Evolutionary conservation across 2,113 vertebrate species (phyloP).

Genomic region (Xenopus tropicalis): UCB_Xtro_10.0 CM004447.2:5984501-5985000

Average conservation of each 20-base stretch:
- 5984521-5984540: constrained; percentile 51
- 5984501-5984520: too few relatives aligned
- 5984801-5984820: too few relatives aligned
- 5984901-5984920: too few relatives aligned
- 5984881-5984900: too few relatives aligned
- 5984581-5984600: constrained; percentile 61
- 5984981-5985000: too few relatives aligned
- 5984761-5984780: constrained; percentile 17
- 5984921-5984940: too few relatives aligned
- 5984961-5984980: too few relatives aligned
- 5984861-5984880: too few relatives aligned
- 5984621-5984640: constrained; percentile 64
- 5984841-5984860: too few relatives aligned
- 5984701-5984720: constrained; percentile 70
- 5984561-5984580: constrained; percentile 66
- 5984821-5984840: too few relatives aligned
- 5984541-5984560: constrained; percentile 66
- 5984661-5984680: constrained; percentile 56
- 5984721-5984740: constrained; percentile 85
- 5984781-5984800: too few relatives aligned
- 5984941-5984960: too few relatives aligned
- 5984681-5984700: constrained; percentile 54
- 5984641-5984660: constrained; percentile 57
- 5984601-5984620: constrained; percentile 65
- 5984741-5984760: constrained; percentile 91